Evolutionary conservation across 1,140 invertebrate species (phyloP).

Genomic region (Ips nitidus): DNA sequence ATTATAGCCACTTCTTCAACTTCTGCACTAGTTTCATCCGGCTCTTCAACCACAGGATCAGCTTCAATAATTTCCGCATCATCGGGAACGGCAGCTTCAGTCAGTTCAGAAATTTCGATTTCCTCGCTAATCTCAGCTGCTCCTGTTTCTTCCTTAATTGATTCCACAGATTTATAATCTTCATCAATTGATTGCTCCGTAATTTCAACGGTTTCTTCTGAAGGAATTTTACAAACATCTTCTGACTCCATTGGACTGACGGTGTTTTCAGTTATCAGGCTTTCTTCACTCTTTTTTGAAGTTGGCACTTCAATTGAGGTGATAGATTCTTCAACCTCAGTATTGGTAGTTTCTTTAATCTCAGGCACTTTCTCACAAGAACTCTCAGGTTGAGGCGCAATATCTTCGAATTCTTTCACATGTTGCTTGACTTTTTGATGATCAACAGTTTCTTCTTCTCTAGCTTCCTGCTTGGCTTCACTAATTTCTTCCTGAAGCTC

Average conservation of each 20-base stretch:
- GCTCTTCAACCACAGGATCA: slow-evolving; percentile 16
- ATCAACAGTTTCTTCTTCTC: too few relatives aligned
- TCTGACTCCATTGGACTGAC: neutral
- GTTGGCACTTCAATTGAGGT: neutral
- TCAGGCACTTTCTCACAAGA: too few relatives aligned
- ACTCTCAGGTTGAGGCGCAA: too few relatives aligned
- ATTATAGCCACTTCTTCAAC: neutral
- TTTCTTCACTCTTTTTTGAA: slow-evolving; percentile 2
- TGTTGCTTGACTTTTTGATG: too few relatives aligned
- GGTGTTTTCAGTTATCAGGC: neutral
- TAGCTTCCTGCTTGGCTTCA: too few relatives aligned
- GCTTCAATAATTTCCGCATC: neutral
- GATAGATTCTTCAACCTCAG: neutral
- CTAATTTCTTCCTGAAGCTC: too few relatives aligned
- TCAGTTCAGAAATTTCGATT: slow-evolving; percentile 16
- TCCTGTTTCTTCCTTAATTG: neutral
- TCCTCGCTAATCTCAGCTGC: neutral
- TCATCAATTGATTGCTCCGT: too few relatives aligned
- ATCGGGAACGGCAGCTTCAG: neutral
- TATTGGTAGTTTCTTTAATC: too few relatives aligned
- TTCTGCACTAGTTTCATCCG: slow-evolving; percentile 8
- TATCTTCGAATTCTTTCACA: too few relatives aligned
- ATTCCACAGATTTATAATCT: too few relatives aligned
- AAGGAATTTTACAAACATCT: neutral
- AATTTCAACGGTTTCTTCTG: too few relatives aligned